A percentile compares a stretch with the other conserved stretches of the same genome.
Conservation (phyloP, 1,140 invertebrate genomes). For the Caerostris darwini region DNA sequence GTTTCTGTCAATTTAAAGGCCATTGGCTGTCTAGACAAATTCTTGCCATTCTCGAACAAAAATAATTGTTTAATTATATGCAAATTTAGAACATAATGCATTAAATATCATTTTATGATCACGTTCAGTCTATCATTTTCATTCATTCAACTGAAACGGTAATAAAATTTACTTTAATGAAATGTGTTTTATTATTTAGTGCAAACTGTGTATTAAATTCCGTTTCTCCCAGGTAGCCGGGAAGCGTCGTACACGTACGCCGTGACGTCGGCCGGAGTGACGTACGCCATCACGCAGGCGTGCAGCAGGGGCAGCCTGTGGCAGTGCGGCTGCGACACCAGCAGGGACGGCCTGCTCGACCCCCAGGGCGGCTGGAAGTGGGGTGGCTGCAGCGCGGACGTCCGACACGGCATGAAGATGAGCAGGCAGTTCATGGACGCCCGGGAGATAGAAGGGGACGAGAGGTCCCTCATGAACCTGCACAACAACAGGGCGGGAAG, state of each 20-base stretch:
- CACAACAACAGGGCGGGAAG: slow-evolving; percentile 97
- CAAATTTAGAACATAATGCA: no score
- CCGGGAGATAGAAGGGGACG: slow-evolving; percentile 91
- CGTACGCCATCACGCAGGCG: slow-evolving; percentile 92
- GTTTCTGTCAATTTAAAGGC: no score
- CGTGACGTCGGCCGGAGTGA: slow-evolving; percentile 93
- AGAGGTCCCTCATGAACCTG: slow-evolving; percentile 95
- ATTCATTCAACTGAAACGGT: no score
- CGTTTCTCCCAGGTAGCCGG: slow-evolving; percentile 88
- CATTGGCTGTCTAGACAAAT: no score
- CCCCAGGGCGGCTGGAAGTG: slow-evolving; percentile 80
- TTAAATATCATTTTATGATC: no score
- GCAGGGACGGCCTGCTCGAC: slow-evolving; percentile 78
- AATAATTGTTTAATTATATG: no score
- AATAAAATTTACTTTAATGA: no score
- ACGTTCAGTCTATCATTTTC: no score
- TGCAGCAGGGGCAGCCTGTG: slow-evolving; percentile 94
- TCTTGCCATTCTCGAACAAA: no score
- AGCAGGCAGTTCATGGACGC: slow-evolving; percentile 87
- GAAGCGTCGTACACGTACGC: slow-evolving; percentile 96
- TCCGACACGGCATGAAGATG: slow-evolving; percentile 82
- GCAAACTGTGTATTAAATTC: not conserved
- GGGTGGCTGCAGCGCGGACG: slow-evolving; percentile 84
- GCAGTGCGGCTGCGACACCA: slow-evolving; percentile 90
- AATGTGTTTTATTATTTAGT: no score